Evolutionary conservation across 2,113 vertebrate species (phyloP).

Genomic region (Neogobius melanostomus): DNA sequence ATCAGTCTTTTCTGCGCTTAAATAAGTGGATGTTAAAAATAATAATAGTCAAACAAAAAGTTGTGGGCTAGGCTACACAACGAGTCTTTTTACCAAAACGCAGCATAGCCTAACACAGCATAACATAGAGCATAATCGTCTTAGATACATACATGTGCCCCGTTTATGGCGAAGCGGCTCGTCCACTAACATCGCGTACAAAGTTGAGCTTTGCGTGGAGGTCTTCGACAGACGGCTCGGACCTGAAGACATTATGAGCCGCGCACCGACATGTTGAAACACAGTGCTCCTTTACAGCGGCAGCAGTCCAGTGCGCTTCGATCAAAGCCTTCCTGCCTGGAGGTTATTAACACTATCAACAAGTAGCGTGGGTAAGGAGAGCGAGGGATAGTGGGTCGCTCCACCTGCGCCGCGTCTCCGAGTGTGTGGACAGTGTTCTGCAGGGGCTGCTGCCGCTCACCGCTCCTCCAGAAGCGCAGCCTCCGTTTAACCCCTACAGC

Average conservation of each 20-base stretch:
- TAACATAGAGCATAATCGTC: neutral
- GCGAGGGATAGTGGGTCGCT: constrained; percentile 43
- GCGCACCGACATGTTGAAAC: constrained; percentile 41
- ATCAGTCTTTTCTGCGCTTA: neutral
- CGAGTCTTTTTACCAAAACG: neutral
- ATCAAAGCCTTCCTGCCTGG: constrained; percentile 29
- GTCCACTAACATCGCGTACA: constrained; percentile 34
- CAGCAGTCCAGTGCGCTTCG: constrained; percentile 7
- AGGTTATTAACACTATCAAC: constrained; percentile 74
- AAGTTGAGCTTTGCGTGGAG: constrained; percentile 41
- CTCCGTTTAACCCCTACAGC: constrained; percentile 68
- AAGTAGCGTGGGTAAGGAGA: constrained; percentile 69
- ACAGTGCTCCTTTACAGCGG: neutral
- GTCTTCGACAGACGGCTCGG: constrained; percentile 24
- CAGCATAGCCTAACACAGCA: neutral
- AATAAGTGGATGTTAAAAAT: neutral
- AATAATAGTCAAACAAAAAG: neutral
- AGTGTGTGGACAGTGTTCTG: constrained; percentile 47
- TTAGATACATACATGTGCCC: constrained; percentile 43
- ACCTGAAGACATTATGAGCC: constrained; percentile 48
- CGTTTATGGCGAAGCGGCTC: constrained; percentile 20
- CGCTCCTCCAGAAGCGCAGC: constrained; percentile 71
- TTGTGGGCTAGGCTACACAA: too few species aligned
- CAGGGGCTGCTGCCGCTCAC: constrained; percentile 59
- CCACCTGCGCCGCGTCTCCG: constrained; percentile 35